Evolutionary conservation across 2,113 vertebrate species (phyloP).

Genomic region (Cryptomyrus ogoouensis): DNA sequence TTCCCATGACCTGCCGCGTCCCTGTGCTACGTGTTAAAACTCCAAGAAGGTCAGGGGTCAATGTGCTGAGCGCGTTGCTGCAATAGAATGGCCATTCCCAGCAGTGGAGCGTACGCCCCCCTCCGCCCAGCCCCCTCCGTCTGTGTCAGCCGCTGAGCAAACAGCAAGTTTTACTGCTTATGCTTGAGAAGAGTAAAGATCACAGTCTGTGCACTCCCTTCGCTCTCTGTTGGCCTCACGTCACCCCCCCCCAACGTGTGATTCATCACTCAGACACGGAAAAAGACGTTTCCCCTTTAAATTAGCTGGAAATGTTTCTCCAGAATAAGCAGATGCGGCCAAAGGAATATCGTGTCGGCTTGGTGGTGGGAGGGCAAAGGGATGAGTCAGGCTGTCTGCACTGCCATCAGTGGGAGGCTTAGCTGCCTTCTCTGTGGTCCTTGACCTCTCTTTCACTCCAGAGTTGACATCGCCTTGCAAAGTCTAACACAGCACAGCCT

Average conservation of each 20-base stretch:
- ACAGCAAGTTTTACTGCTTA: background rate
- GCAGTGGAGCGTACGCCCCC: background rate
- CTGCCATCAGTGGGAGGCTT: background rate
- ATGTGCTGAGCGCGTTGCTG: background rate
- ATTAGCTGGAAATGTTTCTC: background rate
- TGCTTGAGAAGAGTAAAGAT: background rate
- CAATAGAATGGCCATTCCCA: background rate
- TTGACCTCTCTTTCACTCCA: background rate
- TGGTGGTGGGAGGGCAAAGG: background rate
- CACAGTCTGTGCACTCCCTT: background rate
- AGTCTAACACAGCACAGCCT: background rate
- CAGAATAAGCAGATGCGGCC: background rate
- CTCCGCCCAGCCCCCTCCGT: background rate
- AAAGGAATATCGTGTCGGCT: background rate
- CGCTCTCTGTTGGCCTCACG: background rate
- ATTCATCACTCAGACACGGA: background rate
- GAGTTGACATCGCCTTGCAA: background rate
- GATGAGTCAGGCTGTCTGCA: constrained; percentile 1
- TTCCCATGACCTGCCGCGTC: constrained; percentile 58
- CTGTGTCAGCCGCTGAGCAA: background rate
- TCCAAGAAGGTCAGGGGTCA: constrained; percentile 16
- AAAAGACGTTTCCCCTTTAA: background rate
- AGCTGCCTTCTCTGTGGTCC: background rate
- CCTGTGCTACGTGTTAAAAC: constrained; percentile 23
- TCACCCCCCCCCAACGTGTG: background rate